These are phyloP conservation scores for Terebella lapidaria DNA, from an alignment of 2,888 invertebrate genomes.

Conservation along the genomic window DNA sequence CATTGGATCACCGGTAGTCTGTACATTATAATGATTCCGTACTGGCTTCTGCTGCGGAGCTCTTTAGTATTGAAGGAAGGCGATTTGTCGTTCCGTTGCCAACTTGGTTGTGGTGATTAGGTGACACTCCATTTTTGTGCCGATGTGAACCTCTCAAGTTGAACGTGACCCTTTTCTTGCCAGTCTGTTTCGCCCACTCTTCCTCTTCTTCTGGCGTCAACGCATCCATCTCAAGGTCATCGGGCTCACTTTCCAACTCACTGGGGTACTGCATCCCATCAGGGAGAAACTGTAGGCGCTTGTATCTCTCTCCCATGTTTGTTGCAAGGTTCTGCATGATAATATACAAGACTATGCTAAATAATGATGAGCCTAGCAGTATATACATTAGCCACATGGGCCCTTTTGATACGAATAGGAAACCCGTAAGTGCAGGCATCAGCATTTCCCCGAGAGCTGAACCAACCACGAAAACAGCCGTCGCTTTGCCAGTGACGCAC, in stretches of 20 bases:
- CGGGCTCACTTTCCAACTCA: not conserved
- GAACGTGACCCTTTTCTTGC: not conserved
- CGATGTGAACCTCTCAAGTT: not conserved
- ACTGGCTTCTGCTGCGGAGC: too few relatives aligned
- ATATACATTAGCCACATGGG: slow-evolving; percentile 51
- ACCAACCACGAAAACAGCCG: slow-evolving; percentile 53
- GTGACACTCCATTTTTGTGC: too few relatives aligned
- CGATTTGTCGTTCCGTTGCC: too few relatives aligned
- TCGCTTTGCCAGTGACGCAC: slow-evolving; percentile 53
- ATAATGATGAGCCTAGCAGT: slow-evolving; percentile 34
- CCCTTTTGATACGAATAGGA: slow-evolving; percentile 41
- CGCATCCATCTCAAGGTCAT: not conserved
- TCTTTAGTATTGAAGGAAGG: too few relatives aligned
- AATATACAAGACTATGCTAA: slow-evolving; percentile 39
- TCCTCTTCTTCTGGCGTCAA: not conserved
- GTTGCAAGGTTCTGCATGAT: slow-evolving; percentile 45
- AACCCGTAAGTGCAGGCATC: slow-evolving; percentile 49
- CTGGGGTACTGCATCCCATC: not conserved
- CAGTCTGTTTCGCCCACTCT: not conserved
- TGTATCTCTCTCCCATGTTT: slow-evolving; percentile 3
- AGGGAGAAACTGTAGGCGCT: not conserved
- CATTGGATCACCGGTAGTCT: too few relatives aligned
- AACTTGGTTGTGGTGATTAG: too few relatives aligned
- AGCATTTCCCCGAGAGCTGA: slow-evolving; percentile 54
- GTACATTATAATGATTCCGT: too few relatives aligned